phyloP scores from a whole-genome alignment of 2,888 invertebrate genomes.

The Portevinia maculata region DNA sequence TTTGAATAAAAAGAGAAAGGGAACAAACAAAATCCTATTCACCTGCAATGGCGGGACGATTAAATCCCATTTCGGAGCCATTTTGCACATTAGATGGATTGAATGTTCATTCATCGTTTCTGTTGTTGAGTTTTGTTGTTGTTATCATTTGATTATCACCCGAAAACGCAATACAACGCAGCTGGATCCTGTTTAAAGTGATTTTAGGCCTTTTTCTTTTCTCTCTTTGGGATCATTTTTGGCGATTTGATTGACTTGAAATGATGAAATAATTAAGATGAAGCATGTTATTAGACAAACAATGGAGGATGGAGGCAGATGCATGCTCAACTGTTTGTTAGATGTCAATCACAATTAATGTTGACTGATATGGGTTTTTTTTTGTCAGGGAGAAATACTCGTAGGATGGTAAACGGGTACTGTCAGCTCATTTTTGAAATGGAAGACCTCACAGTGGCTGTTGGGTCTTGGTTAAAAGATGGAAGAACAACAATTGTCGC shows the following conservation, averaged over 20 bases:
- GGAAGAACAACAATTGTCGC: too few species aligned
- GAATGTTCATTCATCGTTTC: conserved; percentile 27
- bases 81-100: conserved; percentile 33
- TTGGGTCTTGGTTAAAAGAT: too few species aligned
- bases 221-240: conserved; percentile 21
- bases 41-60: conserved; percentile 47
- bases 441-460: neutral
- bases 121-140: conserved; percentile 29
- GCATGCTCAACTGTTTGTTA: conserved; percentile 60
- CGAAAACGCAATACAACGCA: conserved; percentile 29
- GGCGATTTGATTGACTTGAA: conserved; percentile 65
- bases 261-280: conserved; percentile 71
- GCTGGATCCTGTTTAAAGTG: conserved; percentile 43
- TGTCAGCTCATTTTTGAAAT: neutral
- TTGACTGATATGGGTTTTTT: conserved; percentile 55
- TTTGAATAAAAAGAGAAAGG: neutral
- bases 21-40: conserved; percentile 24
- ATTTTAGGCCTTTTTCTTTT: conserved; percentile 11
- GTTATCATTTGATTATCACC: conserved; percentile 50
- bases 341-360: conserved; percentile 64
- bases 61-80: conserved; percentile 13
- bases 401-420: too few species aligned
- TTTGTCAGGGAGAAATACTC: neutral
- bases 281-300: conserved; percentile 42
- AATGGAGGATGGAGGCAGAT: conserved; percentile 65